Evolutionary conservation across 2,888 invertebrate species (phyloP), one percentile per base, ranked within the genome.

Genomic region (Gerosis bhagava): DNA sequence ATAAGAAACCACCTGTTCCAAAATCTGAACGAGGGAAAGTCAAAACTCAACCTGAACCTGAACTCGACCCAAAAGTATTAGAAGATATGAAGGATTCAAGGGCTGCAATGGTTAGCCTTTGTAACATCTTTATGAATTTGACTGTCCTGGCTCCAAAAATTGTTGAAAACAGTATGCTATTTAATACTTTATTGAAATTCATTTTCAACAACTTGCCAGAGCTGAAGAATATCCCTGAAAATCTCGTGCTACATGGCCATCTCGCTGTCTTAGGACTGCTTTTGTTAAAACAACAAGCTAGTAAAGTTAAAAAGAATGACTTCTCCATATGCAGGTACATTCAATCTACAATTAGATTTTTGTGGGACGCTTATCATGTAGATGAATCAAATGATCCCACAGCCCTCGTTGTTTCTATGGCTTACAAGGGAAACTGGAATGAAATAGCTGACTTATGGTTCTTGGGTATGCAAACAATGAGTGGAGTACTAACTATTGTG

Each of bases 401-500:
- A 6, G 94, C 94, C 40, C 82, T 97, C 49, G 96, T 96, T 2
- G 95, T 97, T 0, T 92, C 96, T 1, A 94, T 96, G 88, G 89
- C 93, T 2, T 97, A 97, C 76, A 96, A 96, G 68, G 94, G 95
- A 70, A 91, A 93, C 65, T 97, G 97, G 97, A 93, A 93, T 87
- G 97, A 97, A 73, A 91, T 97, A 49, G 95, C 94, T 72, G 97
- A 97, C 68, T 83, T 97, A 8, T 97, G 97, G 97, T 97, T 97
- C 77, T 88, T 97, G 51, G 97, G 97, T 13, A 96, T 97, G 96
- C 97, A 97, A 75, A 97, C 97, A 1, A 94, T 97, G 91, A 93
- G 96, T 65, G 93, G 94, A 21, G 93, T 97, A 0, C 79, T 97
- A 26, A 92, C 95, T 11, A 91, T 93, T 51, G 92, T 97, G 51